Percentiles rank a stretch among this genome's conserved stretches.
Conservation (phyloP, 2,797 vertebrate genomes). For the Sebastes elongatus region DNA sequence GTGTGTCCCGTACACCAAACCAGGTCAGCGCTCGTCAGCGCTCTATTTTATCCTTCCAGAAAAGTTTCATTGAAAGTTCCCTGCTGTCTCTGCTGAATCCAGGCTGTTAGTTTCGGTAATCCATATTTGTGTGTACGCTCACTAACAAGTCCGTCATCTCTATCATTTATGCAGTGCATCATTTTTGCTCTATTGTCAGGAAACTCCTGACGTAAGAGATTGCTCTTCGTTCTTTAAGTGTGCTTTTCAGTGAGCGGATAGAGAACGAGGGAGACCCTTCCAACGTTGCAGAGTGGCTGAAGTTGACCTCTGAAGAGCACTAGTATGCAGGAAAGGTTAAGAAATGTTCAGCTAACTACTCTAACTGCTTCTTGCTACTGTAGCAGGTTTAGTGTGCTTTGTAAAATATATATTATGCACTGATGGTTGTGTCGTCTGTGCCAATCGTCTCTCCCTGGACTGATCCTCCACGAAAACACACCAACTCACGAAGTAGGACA, state of each 20-base stretch:
- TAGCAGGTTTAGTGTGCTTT: conserved; percentile 63
- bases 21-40: conserved; percentile 54
- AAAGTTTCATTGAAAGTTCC: conserved; percentile 36
- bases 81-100: conserved; percentile 33
- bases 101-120: conserved; percentile 5
- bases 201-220: neutral
- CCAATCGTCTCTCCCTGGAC: conserved; percentile 16
- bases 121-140: neutral
- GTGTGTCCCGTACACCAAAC: conserved; percentile 41
- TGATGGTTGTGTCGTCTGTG: conserved; percentile 24
- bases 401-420: conserved; percentile 27
- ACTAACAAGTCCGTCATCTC: neutral
- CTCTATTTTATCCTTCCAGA: conserved; percentile 59
- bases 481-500: conserved; percentile 20
- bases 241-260: conserved; percentile 62
- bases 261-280: conserved; percentile 35
- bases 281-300: conserved; percentile 6
- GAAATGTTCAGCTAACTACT: conserved; percentile 38
- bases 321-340: neutral
- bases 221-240: conserved; percentile 27
- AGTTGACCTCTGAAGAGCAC: conserved; percentile 24
- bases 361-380: conserved; percentile 19
- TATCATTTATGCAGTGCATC: neutral
- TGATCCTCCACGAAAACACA: conserved; percentile 5
- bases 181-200: neutral